These are phyloP conservation scores for Adelphocoris suturalis DNA, from an alignment of 2,888 invertebrate genomes.

Conservation along the genomic window DNA sequence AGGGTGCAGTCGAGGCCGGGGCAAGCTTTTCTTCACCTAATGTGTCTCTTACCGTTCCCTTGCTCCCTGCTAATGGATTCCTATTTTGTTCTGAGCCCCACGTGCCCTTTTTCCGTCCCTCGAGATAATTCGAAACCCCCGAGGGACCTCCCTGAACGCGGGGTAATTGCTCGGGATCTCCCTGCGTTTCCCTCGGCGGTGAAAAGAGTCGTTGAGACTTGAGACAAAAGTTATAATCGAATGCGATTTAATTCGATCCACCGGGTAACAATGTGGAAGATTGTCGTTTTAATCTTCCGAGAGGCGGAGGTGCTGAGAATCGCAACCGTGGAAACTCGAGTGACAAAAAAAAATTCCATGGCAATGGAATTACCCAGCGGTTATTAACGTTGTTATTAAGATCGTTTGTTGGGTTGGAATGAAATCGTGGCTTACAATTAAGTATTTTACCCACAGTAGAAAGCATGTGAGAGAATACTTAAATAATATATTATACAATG, in stretches of 20 bases:
- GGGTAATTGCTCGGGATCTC: conserved; percentile 1
- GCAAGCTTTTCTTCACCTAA: conserved; percentile 55
- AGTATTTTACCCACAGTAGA: background rate
- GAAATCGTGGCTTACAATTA: background rate
- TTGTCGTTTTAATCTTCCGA: conserved; percentile 27
- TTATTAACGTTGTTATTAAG: background rate
- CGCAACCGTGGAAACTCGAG: background rate
- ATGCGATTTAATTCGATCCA: conserved; percentile 35
- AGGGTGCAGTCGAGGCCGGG: background rate
- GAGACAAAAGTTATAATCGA: conserved; percentile 39
- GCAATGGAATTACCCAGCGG: background rate
- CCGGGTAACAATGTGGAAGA: conserved; percentile 11
- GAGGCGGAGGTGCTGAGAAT: background rate
- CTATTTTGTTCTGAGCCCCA: conserved; percentile 24
- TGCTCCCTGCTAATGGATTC: conserved; percentile 41
- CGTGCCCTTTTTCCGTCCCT: conserved; percentile 3
- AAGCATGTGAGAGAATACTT: too few relatives aligned
- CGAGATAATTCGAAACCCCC: background rate
- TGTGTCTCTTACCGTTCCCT: background rate
- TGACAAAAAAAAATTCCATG: background rate
- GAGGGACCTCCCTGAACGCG: background rate
- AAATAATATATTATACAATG: too few relatives aligned
- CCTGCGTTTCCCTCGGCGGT: background rate
- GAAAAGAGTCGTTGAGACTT: conserved; percentile 1
- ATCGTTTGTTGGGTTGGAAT: background rate